phyloP scores from a whole-genome alignment of 2,888 invertebrate genomes.

The Lasioglossum figueresi region DNA sequence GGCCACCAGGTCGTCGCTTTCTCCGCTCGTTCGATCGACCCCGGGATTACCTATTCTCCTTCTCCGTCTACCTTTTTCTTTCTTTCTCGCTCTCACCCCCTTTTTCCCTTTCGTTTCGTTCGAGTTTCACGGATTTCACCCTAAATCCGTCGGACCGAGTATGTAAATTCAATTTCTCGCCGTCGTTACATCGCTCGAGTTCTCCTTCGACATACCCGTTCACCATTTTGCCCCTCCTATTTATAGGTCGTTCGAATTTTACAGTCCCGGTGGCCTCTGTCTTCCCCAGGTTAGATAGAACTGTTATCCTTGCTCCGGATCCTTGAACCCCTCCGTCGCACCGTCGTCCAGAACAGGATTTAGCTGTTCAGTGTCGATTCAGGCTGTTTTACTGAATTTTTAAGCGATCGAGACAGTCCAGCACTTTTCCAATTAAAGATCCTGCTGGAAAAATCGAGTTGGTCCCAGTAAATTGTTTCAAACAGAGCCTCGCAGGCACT shows the following conservation, averaged over 20 bases:
- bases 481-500: neutral
- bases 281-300: constrained; percentile 1
- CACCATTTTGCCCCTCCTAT: constrained; percentile 10
- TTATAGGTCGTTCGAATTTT: constrained; percentile 25
- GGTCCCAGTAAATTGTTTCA: neutral
- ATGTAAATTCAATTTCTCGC: constrained; percentile 61
- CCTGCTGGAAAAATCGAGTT: too few species aligned
- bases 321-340: neutral
- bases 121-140: constrained; percentile 52
- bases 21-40: constrained; percentile 53
- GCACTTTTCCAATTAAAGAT: neutral
- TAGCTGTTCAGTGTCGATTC: neutral
- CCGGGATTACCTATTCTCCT: constrained; percentile 28
- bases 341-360: neutral
- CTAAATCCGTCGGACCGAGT: constrained; percentile 49
- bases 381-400: neutral
- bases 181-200: constrained; percentile 51
- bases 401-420: neutral
- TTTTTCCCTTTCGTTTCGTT: constrained; percentile 41
- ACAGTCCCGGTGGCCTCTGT: neutral
- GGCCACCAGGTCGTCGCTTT: constrained; percentile 48
- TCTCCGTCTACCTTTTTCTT: neutral
- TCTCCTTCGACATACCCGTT: neutral
- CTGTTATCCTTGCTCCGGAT: neutral
- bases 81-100: neutral